phyloP scores from a whole-genome alignment of 2,113 vertebrate genomes.

The Leucoraja erinaceus region DNA sequence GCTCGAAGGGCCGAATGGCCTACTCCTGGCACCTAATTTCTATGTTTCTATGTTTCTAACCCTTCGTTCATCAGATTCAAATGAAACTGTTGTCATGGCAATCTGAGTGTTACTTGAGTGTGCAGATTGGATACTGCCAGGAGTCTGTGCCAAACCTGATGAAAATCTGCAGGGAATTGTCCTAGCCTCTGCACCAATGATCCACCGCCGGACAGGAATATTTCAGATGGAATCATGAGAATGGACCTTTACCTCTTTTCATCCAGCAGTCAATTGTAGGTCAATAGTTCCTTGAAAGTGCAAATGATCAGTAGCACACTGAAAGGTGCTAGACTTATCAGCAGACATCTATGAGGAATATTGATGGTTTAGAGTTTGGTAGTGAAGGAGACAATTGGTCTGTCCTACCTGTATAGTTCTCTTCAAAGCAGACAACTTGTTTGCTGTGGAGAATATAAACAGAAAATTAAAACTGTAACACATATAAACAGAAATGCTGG shows the following conservation, averaged over 20 bases:
- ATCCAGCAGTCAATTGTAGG: background rate
- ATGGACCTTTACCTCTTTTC: background rate
- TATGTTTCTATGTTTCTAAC: no score
- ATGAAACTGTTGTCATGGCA: no score
- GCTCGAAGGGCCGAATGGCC: no score
- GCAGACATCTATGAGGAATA: background rate
- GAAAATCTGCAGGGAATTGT: no score
- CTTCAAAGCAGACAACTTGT: conserved; percentile 43
- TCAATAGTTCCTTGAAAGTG: background rate
- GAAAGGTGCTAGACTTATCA: background rate
- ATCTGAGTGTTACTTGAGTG: no score
- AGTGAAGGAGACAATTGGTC: background rate
- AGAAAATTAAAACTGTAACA: background rate
- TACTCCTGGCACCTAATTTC: no score
- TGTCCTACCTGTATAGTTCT: conserved; percentile 49
- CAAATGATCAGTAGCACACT: background rate
- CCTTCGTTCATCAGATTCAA: no score
- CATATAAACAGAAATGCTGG: no score
- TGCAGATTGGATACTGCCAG: no score
- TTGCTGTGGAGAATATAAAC: conserved; percentile 25
- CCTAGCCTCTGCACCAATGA: background rate
- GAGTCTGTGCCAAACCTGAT: no score
- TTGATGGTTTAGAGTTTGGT: background rate
- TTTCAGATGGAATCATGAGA: background rate
- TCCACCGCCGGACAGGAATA: background rate